Evolutionary conservation across 2,113 vertebrate species (phyloP), one percentile per base, ranked within the genome.

Genomic region (Pimephales promelas): DNA sequence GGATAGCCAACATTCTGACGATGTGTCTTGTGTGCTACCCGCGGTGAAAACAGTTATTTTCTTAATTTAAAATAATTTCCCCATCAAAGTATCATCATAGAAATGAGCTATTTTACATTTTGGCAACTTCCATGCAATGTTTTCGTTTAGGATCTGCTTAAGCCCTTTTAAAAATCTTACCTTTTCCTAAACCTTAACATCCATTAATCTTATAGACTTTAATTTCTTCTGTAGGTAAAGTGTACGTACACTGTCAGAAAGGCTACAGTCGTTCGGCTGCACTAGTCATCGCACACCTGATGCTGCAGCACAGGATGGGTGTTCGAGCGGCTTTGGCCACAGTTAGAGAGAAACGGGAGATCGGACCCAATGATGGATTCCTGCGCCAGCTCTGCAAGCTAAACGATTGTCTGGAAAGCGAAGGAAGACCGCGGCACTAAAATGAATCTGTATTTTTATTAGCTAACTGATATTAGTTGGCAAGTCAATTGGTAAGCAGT

Each of bases 281-380:
- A 0, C 90, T 99, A 3, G 97, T 99, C 79, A 95, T 97, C 2
- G 96, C 97, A 11, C 98, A 95, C 92, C 95, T 99, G 86, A 99
- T 99, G 98, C 91, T 98, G 2, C 93, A 93, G 18, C 96, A 92
- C 36, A 89, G 92, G 26, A 93, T 98, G 96, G 95, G 96, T 0
- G 92, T 97, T 77, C 94, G 88, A 90, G 43, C 93, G 0, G 98
- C 97, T 0, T 62, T 99, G 61, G 91, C 96, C 87, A 70, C 87
- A 0, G 97, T 99, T 47, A 93, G 97, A 1, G 95, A 95, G 88
- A 94, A 95, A n/a, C 90, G 97, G 24, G 96, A 98, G 87, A 99
- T 99, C 1, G 97, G 97, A 64, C 97, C 97, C 83, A 99, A 99
- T 0, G 97, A 99, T 0, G 97, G 97, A 85, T 99, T 99, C 89